Evolutionary conservation across 1,140 invertebrate species (phyloP), one percentile per base, ranked within the genome.

Genomic region (Bombyx mandarina): DNA sequence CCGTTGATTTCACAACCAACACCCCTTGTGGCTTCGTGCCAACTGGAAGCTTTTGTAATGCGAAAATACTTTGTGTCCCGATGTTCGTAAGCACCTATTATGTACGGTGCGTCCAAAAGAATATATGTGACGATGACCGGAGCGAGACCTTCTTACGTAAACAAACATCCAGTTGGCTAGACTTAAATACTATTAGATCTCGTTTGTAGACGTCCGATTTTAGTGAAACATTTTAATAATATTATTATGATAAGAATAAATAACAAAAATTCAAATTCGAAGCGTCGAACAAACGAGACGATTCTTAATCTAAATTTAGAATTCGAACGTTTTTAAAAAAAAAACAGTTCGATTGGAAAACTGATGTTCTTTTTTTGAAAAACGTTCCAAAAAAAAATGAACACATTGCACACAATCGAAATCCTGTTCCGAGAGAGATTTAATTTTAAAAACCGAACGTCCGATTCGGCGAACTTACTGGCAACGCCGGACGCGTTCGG

Each of bases 401-500:
- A 18, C 0, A 35, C 26, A 35, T 35, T 35, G 26, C 26, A 35
- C 26, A 35, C 26, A 35, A 35, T 35, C 49, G 43, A 55, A 63
- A 35, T 35, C 26, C 44, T 51, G 42, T 26, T 8, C 22, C 53
- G 45, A 7, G 43, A 26, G 7, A 46, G 18, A 45, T 45, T 54
- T 22, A 8, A 22, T 46, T 54, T 56, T 10, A 70, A 73, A 71
- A 75, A 71, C 63, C 68, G 67, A 73, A 71, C 60, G 57, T 52
- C 52, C 60, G 56, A 71, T 70, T 71, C 68, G 62, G 54, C 75
- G 84, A 77, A 94, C 94, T 95, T 95, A 97, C 95, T 95, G 90
- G 94, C 93, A 85, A 95, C 94, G 76, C 93, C 94, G 61, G 94
- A 93, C 57, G 94, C 93, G 85, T 94, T 94, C 44, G 95, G 95